These are phyloP conservation scores for Lapara coniferarum DNA, from an alignment of 2,888 invertebrate genomes.

Conservation along the genomic window DNA sequence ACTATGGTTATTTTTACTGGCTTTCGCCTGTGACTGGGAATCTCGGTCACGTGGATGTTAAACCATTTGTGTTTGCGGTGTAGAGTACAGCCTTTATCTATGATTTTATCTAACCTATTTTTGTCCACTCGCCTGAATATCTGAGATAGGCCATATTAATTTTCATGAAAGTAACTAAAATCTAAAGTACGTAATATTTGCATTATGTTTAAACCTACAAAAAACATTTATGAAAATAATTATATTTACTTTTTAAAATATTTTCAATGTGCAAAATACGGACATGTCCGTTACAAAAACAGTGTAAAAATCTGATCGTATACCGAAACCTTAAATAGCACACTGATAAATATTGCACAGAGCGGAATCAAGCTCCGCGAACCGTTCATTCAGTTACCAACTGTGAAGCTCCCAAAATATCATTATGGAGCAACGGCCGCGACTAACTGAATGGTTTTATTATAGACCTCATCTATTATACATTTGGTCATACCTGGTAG, in stretches of 20 bases:
- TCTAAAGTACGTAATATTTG: too few species aligned
- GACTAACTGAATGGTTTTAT: slow-evolving; percentile 68
- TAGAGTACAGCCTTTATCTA: not conserved
- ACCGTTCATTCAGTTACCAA: slow-evolving; percentile 55
- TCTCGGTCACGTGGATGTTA: not conserved
- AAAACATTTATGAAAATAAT: too few species aligned
- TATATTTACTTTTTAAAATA: too few species aligned
- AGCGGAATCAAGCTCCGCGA: slow-evolving; percentile 19
- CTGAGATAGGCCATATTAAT: too few species aligned
- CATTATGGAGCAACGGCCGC: slow-evolving; percentile 64
- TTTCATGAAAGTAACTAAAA: too few species aligned
- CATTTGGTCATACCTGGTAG: slow-evolving; percentile 67
- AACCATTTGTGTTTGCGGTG: not conserved
- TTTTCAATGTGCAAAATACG: not conserved
- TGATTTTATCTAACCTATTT: not conserved
- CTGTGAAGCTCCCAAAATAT: slow-evolving; percentile 66
- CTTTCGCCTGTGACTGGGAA: slow-evolving; percentile 30
- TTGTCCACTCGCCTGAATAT: too few species aligned
- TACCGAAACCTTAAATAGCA: slow-evolving; percentile 42
- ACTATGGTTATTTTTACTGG: slow-evolving; percentile 31
- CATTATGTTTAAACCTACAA: too few species aligned
- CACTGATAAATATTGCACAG: slow-evolving; percentile 45
- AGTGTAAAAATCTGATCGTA: not conserved
- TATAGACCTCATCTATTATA: slow-evolving; percentile 78
- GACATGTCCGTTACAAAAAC: not conserved